These are phyloP conservation scores for Melanocharis versteri DNA, from an alignment of 2,113 vertebrate genomes.

Conservation along the genomic window DNA sequence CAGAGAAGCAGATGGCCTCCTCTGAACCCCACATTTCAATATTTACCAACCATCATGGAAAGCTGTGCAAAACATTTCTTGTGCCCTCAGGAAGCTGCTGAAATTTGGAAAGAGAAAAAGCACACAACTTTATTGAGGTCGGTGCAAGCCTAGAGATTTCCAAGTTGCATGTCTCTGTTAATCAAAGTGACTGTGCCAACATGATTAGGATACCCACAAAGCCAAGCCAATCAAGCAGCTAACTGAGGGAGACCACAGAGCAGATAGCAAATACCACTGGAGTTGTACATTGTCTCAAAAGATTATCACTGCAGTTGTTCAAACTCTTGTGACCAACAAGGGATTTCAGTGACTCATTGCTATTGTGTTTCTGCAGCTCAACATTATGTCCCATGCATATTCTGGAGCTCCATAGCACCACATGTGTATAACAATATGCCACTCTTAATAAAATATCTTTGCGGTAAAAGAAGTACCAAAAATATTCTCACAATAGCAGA, in stretches of 20 bases:
- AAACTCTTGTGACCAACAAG: slow-evolving; percentile 26
- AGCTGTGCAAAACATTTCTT: neutral
- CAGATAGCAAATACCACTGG: slow-evolving; percentile 53
- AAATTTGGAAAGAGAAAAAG: neutral
- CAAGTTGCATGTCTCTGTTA: slow-evolving; percentile 36
- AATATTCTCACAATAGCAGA: slow-evolving; percentile 39
- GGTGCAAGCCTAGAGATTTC: slow-evolving; percentile 24
- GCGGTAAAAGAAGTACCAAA: slow-evolving; percentile 10
- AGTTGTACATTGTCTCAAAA: slow-evolving; percentile 65
- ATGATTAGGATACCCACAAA: slow-evolving; percentile 57
- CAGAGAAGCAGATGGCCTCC: neutral
- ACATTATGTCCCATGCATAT: slow-evolving; percentile 40
- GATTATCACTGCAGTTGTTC: slow-evolving; percentile 56
- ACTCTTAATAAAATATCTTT: slow-evolving; percentile 49
- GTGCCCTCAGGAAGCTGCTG: slow-evolving; percentile 2
- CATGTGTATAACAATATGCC: slow-evolving; percentile 54
- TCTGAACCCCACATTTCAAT: neutral
- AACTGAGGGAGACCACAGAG: slow-evolving; percentile 41
- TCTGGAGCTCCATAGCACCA: slow-evolving; percentile 25
- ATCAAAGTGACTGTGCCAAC: slow-evolving; percentile 71
- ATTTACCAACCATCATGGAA: neutral
- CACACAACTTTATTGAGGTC: slow-evolving; percentile 64
- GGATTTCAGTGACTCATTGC: slow-evolving; percentile 43
- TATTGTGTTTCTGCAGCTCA: slow-evolving; percentile 56
- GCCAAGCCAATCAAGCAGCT: slow-evolving; percentile 51